These are phyloP conservation scores for Bathynomus jamesi DNA, from an alignment of 1,140 invertebrate species.

Conservation along the genomic window DNA sequence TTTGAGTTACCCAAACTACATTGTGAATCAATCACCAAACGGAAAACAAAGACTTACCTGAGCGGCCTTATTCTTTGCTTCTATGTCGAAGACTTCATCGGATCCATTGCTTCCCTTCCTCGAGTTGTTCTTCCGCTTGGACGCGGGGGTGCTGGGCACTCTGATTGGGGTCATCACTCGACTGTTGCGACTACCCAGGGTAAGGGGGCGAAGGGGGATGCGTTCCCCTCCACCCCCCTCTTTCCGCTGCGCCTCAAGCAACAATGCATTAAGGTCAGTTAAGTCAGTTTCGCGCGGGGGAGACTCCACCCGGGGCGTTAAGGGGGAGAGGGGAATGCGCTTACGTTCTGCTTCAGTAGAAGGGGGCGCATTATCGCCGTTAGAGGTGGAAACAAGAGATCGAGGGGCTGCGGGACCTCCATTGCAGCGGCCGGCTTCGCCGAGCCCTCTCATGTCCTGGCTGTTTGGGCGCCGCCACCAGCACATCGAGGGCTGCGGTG, in stretches of 20 bases:
- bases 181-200: background rate
- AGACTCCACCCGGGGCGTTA: background rate
- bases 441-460: background rate
- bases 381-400: background rate
- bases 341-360: background rate
- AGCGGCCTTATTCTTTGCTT: background rate
- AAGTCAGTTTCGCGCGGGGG: background rate
- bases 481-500: background rate
- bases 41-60: background rate
- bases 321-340: background rate
- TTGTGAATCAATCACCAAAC: no score
- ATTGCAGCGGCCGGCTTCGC: background rate
- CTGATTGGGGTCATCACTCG: background rate
- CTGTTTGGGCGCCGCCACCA: background rate
- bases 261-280: background rate
- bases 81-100: background rate
- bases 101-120: background rate
- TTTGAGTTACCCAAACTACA: no score
- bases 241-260: background rate
- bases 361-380: background rate
- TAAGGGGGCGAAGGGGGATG: background rate
- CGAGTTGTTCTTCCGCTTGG: background rate
- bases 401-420: background rate
- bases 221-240: background rate
- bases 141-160: background rate